Evolutionary conservation across 2,888 invertebrate species (phyloP), one percentile per base, ranked within the genome.

Genomic region (Trilocha varians): DNA sequence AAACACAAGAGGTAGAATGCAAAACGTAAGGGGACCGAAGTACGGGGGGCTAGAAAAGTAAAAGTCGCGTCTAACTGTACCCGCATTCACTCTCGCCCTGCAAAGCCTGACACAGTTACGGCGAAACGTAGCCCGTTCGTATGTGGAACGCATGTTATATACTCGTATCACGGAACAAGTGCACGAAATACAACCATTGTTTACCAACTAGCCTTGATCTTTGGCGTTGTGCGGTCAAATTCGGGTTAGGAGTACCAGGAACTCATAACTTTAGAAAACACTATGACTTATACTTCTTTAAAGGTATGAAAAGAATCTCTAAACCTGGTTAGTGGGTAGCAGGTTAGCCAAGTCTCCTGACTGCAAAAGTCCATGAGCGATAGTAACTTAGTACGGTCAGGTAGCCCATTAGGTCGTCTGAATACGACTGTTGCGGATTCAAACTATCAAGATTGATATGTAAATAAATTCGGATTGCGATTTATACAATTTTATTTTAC

Each of bases 21-120:
- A 40, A 42, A 37, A 36, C 34, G 46, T 32, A 38, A 44, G 44
- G 42, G 45, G 42, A 25, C 43, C 36, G 40, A 42, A 42, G 47
- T 45, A 45, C 51, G 56, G 47, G 54, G 51, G 56, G 55, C n/a
- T 50, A 60, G 59, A 67, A 80, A 82, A 83, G 82, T 83, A 82
- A 83, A 82, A 83, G 82, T 82, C 63, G 39, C 56, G 55, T 49
- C 53, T 78, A 80, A 78, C 82, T 65, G 82, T 79, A 74, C 71
- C 66, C 59, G 62, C 65, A 68, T 78, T 79, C 78, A 73, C 82
- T 82, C 82, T 80, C 79, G 59, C 56, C 57, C 52, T 53, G 52
- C 57, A 59, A 56, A 58, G 53, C 50, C 53, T 48, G 66, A 49
- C 70, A 63, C 59, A 69, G 65, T 69, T 68, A 54, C 38, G 45